Evolutionary conservation across 2,113 vertebrate species (phyloP), one percentile per base, ranked within the genome.

Genomic region (Tyrannus savana): DNA sequence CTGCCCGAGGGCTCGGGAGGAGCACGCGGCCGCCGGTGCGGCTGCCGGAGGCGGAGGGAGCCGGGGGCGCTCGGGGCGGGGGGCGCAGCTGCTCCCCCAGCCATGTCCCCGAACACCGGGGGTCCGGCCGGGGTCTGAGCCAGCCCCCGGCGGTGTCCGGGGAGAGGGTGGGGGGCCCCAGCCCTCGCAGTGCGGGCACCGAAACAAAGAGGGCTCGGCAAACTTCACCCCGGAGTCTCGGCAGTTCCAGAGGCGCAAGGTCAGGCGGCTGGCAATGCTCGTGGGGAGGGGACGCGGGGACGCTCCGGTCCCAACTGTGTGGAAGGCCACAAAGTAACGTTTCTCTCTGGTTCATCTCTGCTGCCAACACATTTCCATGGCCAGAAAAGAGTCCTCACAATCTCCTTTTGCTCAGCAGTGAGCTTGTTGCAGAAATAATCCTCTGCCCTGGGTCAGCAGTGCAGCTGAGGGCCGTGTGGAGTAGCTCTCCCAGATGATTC

Each of bases 191-290:
- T 83, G 72, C 82, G 53, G 95, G 96, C 96, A 96, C 68, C 93
- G 97, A 96, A 97, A 98, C 98, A 98, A 98, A 98, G 98, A 97
- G 97, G 90, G 90, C 87, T 96, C 97, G 86, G 94, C 90, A 97
- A 98, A 98, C 97, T 98, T 98, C 97, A 81, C 53, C 96, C 93
- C 75, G 37, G 95, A 97, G 94, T 95, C 82, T 78, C 96, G 39
- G 95, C 96, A 71, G 96, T 96, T 96, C 93, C 97, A 35, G 90
- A 92, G 90, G 96, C 92, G 10, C 98, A 98, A 98, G 98, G 98
- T 98, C 98, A 98, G 98, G 96, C 97, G 22, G 94, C 22, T 64
- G 84, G 93, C 94, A 80, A 47, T 7, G 88, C 77, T 92, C 3
- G 85, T n/a, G 97, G 91, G 88, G 66, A 89, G 46, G 95, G 88